A percentile compares a stretch with the other conserved stretches of the same genome.
Conservation (phyloP, 2,797 vertebrate species). For the Gymnocypris eckloni region DNA sequence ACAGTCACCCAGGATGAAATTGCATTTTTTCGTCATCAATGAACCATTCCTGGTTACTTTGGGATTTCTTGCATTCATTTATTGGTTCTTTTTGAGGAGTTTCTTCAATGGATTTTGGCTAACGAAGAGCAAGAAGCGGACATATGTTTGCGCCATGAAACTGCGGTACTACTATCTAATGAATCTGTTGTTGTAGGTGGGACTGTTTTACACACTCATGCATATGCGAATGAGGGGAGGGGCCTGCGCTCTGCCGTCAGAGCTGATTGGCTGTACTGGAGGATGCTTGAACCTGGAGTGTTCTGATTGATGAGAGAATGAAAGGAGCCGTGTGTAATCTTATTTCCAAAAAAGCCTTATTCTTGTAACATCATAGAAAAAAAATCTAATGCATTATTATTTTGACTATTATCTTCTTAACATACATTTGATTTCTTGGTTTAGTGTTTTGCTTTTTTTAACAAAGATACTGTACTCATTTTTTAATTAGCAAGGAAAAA, state of each 20-base stretch:
- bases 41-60: neutral
- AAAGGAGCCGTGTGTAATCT: conserved; percentile 80
- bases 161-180: conserved; percentile 62
- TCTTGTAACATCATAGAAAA: conserved; percentile 78
- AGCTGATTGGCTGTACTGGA: conserved; percentile 56
- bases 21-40: neutral
- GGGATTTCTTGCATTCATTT: conserved; percentile 9
- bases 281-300: conserved; percentile 59
- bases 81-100: neutral
- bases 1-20: conserved; percentile 20
- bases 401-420: conserved; percentile 73
- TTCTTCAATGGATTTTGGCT: conserved; percentile 52
- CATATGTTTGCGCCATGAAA: conserved; percentile 63
- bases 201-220: conserved; percentile 41
- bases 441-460: conserved; percentile 71
- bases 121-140: conserved; percentile 59
- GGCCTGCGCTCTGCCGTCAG: conserved; percentile 46
- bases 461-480: conserved; percentile 86
- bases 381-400: conserved; percentile 71
- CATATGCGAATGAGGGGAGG: conserved; percentile 56
- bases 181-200: conserved; percentile 53
- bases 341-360: conserved; percentile 88
- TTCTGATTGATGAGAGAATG: conserved; percentile 58
- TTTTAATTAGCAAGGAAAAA: conserved; percentile 75
- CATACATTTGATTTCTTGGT: conserved; percentile 72